Evolutionary conservation across 2,888 invertebrate species (phyloP), one percentile per base, ranked within the genome.

Genomic region (Punctoribates punctum): DNA sequence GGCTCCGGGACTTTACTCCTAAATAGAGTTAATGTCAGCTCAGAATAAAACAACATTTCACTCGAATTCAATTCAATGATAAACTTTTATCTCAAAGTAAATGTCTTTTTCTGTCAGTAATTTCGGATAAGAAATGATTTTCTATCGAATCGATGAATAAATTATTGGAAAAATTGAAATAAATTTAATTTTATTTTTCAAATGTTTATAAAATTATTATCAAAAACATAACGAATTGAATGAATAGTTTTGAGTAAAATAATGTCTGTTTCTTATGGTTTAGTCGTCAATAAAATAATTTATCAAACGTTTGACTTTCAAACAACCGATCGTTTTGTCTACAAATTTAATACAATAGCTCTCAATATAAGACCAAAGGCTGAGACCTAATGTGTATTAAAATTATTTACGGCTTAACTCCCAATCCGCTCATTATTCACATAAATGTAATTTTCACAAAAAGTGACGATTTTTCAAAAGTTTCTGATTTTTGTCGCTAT

Each of bases 341-440:
- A 62, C 27, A 23, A 62, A 62, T 62, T 62, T 27, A 54, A 25
- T n/a, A 54, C 20, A 54, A 54, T 25, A 25, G 25, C 25, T 23
- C 54, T 54, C 4, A 23, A 20, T 54, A 23, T 11, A 20, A 23
- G 20, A 51, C 11, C 11, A 51, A 20, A 8, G 42, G 42, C 42
- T 42, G 8, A 42, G 42, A 42, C 42, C 11, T 42, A 13, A 42
- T 42, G 42, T 42, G 42, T 42, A 42, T 42, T 42, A 42, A 54
- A 54, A 54, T 54, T 54, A 54, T 54, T 54, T 54, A 42, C 42
- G 42, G 42, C 42, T 42, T 42, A 42, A 54, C 54, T 54, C 54
- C 54, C 54, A 9, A 67, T 67, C 27, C 29, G 67, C 27, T 34
- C 38, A 67, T 67, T 67, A 34, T 67, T 67, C 67, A 67, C 23